Evolutionary conservation across 2,797 vertebrate genomes (phyloP), one percentile per base, ranked within the genome.

Genomic region (Cheracebus regulus): DNA sequence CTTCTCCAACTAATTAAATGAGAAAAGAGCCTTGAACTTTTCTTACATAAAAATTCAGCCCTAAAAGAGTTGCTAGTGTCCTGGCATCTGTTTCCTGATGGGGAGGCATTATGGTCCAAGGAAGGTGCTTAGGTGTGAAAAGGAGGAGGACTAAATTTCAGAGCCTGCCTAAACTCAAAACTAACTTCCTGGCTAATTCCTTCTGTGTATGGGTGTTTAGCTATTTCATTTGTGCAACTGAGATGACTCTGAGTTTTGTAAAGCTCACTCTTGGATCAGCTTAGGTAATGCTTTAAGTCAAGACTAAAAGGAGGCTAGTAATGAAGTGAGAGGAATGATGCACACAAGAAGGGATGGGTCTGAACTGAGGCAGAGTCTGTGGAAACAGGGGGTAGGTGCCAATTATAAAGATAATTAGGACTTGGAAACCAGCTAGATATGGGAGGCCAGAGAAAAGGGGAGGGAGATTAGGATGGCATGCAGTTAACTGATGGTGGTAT

Each of bases 21-120:
- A 90, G 90, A 67, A 92, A 93, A 72, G 39, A 95, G 41, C 39
- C 79, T 80, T 7, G 15, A 79, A 84, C 33, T 90, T 95, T 67
- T 48, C 78, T 76, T 44, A 55, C 4, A 22, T 30, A 41, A 91
- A 95, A 94, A 85, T 78, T 22, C 44, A 64, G 28, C 7, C 58
- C 3, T 24, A 41, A 41, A 95, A 81, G 57, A 39, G 61, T 20
- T 46, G 52, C 78, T 80, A 12, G 91, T 46, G 67, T 84, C 26
- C 88, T 93, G n/a, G 61, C 39, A 72, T n/a, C 30, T 76, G 10
- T 20, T 89, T 86, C 17, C 17, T 48, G 64, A 72, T 2, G 13
- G 44, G 58, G 79, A 87, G 46, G 46, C 28, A 81, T 2, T 6
- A 1, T 5, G 46, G 46, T 64, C 48, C 44, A 79, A 81, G 0